These are phyloP conservation scores for Calliopum simillimum DNA, from an alignment of 2,888 invertebrate genomes.

Conservation along the genomic window DNA sequence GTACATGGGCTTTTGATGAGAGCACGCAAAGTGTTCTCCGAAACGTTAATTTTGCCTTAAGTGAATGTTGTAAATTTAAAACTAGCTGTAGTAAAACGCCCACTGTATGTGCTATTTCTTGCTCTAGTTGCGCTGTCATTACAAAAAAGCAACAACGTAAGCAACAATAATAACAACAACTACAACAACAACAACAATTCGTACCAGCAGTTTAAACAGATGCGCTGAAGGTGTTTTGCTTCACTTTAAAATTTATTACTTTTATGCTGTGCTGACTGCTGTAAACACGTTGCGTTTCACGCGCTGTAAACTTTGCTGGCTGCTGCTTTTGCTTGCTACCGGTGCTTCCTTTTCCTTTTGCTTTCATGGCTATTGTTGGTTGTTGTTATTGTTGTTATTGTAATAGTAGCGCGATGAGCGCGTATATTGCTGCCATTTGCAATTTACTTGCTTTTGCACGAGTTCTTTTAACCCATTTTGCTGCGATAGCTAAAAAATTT, in stretches of 20 bases:
- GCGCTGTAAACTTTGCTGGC: conserved; percentile 50
- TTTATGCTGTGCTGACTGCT: conserved; percentile 21
- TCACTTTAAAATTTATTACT: conserved; percentile 37
- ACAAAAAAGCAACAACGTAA: too few species aligned
- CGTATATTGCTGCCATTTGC: not conserved
- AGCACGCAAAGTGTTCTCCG: too few species aligned
- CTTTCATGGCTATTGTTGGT: conserved; percentile 26
- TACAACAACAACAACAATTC: too few species aligned
- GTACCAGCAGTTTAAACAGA: conserved; percentile 27
- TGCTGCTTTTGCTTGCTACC: conserved; percentile 38
- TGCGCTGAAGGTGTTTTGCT: conserved; percentile 35
- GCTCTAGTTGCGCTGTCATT: too few species aligned
- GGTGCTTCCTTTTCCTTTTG: not conserved
- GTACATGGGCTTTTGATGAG: too few species aligned
- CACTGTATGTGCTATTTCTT: too few species aligned
- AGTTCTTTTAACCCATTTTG: too few species aligned
- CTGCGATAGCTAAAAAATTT: too few species aligned
- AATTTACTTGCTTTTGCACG: conserved; percentile 4
- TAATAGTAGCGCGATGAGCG: conserved; percentile 4
- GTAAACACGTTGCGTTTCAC: conserved; percentile 45
- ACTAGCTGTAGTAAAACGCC: too few species aligned
- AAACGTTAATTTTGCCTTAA: too few species aligned
- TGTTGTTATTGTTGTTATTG: conserved; percentile 21
- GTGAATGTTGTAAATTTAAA: too few species aligned
- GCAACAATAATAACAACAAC: too few species aligned